A percentile compares a stretch with the other conserved stretches of the same genome.
Evolutionary conservation across 2,888 invertebrate species (phyloP).

Genomic region (Crioceris asparagi): DNA sequence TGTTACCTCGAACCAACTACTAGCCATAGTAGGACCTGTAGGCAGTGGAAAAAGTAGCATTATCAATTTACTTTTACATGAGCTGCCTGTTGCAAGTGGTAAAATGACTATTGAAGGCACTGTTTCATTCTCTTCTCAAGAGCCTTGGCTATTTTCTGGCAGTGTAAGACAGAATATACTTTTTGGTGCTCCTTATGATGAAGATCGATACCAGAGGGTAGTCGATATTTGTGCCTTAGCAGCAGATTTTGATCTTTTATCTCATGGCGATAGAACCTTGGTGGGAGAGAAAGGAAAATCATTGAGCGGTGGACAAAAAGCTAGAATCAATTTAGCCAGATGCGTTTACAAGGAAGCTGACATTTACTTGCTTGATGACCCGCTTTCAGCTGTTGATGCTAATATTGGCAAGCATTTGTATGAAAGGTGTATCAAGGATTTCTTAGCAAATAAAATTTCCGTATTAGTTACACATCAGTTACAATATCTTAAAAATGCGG

Average conservation of each 20-base stretch:
- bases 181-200: conserved; percentile 55
- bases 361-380: conserved; percentile 71
- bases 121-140: conserved; percentile 49
- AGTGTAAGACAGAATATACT: conserved; percentile 67
- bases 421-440: conserved; percentile 57
- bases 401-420: conserved; percentile 65
- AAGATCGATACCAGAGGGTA: conserved; percentile 48
- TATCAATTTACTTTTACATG: conserved; percentile 39
- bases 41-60: conserved; percentile 55
- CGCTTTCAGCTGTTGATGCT: conserved; percentile 71
- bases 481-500: conserved; percentile 41
- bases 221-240: conserved; percentile 54
- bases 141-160: conserved; percentile 51
- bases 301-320: conserved; percentile 77
- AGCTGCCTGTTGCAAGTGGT: conserved; percentile 38
- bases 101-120: conserved; percentile 40
- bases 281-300: conserved; percentile 53
- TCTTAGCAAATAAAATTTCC: conserved; percentile 47
- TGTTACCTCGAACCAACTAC: conserved; percentile 32
- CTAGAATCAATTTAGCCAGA: conserved; percentile 68
- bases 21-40: conserved; percentile 56
- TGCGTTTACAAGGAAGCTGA: conserved; percentile 68
- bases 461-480: conserved; percentile 63
- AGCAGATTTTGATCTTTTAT: conserved; percentile 62
- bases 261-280: conserved; percentile 63